Percentiles rank a stretch among this genome's conserved stretches.
Conservation (phyloP, 2,888 invertebrate genomes). For the Mongoloraphidia duomilia region DNA sequence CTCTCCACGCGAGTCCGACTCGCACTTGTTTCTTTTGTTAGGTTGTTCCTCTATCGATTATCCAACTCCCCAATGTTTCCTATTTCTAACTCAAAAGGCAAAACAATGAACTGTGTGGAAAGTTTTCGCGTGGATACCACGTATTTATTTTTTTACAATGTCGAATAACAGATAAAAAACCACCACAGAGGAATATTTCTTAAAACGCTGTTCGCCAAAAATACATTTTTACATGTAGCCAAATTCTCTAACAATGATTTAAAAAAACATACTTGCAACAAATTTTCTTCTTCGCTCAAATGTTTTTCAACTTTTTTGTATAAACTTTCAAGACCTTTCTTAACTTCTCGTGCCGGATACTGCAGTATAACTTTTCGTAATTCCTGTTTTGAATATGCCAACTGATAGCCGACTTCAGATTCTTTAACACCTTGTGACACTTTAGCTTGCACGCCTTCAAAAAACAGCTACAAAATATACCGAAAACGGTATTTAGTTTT, state of each 20-base stretch:
- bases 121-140: too few relatives aligned
- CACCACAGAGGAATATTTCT: too few relatives aligned
- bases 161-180: too few relatives aligned
- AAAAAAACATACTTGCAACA: conserved; percentile 49
- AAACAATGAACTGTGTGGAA: too few relatives aligned
- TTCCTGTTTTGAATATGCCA: conserved; percentile 94
- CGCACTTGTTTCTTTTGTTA: too few relatives aligned
- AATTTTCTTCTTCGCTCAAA: conserved; percentile 83
- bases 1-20: too few relatives aligned
- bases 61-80: too few relatives aligned
- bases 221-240: background rate
- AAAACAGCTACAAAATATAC: conserved; percentile 59
- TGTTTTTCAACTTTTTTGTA: conserved; percentile 97
- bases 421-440: conserved; percentile 90
- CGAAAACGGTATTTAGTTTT: background rate
- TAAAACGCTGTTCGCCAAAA: too few relatives aligned
- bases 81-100: too few relatives aligned
- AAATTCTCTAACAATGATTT: background rate
- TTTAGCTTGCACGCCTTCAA: conserved; percentile 89
- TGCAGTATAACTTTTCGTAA: conserved; percentile 85
- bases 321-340: conserved; percentile 80
- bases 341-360: conserved; percentile 87
- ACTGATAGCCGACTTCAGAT: conserved; percentile 94
- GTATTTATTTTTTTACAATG: too few relatives aligned
- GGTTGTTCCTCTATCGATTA: too few relatives aligned